phyloP scores from a whole-genome alignment of 2,888 invertebrate genomes.

The Ditylenchus weischeri region DNA sequence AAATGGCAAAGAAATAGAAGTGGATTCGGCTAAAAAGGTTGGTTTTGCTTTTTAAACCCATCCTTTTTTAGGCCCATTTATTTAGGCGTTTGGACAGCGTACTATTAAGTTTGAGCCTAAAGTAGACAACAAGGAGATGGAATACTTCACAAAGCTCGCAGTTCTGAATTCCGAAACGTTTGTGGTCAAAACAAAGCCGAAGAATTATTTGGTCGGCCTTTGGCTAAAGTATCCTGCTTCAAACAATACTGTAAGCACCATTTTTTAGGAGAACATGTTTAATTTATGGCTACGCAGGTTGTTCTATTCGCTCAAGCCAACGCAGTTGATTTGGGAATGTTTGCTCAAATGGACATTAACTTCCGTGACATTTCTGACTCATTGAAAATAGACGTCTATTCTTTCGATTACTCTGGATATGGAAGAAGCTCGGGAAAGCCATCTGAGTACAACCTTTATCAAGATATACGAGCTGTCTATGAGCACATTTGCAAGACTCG shows the following conservation, averaged over 20 bases:
- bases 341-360: constrained; percentile 17
- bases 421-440: constrained; percentile 46
- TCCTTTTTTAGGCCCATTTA: not conserved
- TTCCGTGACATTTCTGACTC: constrained; percentile 14
- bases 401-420: constrained; percentile 50
- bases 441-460: constrained; percentile 45
- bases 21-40: constrained; percentile 22
- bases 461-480: constrained; percentile 46
- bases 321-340: constrained; percentile 45
- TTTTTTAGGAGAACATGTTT: too few relatives aligned
- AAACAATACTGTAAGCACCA: not conserved
- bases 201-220: constrained; percentile 20
- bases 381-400: constrained; percentile 38
- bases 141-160: not conserved
- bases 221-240: not conserved
- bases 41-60: not conserved
- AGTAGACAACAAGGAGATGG: constrained; percentile 5
- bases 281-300: constrained; percentile 31
- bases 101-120: constrained; percentile 15
- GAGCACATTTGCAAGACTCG: constrained; percentile 35
- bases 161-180: constrained; percentile 8
- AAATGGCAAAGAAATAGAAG: constrained; percentile 15
- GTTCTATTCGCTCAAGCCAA: constrained; percentile 51
- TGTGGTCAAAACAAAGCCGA: constrained; percentile 19
- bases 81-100: constrained; percentile 9